A percentile compares a stretch with the other conserved stretches of the same genome.
Conservation (phyloP, 2,797 vertebrate species). For the Myotis daubentonii region DNA sequence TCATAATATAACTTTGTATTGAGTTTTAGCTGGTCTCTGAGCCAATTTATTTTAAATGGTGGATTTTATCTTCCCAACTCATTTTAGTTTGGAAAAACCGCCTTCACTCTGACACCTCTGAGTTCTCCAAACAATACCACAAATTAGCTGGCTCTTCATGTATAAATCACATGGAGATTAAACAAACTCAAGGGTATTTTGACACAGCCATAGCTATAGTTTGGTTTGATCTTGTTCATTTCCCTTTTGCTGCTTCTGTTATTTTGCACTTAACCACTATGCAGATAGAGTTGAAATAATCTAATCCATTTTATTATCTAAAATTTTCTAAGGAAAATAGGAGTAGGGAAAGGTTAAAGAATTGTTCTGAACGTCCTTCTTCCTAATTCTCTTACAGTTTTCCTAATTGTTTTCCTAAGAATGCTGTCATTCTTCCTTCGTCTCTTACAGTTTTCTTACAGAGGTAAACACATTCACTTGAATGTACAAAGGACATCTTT, state of each 20-base stretch:
- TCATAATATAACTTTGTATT: constrained; percentile 51
- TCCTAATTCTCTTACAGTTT: not conserved
- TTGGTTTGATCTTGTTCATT: constrained; percentile 33
- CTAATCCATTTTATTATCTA: constrained; percentile 50
- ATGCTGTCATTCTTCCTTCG: not conserved
- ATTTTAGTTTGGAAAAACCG: constrained; percentile 72
- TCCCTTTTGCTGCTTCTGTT: constrained; percentile 50
- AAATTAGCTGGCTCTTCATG: constrained; percentile 68
- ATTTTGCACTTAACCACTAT: constrained; percentile 37
- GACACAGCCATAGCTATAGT: constrained; percentile 16
- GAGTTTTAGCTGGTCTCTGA: constrained; percentile 68
- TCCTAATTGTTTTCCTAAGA: not conserved
- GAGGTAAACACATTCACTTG: not conserved
- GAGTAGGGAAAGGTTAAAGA: constrained; percentile 20
- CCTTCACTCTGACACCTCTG: constrained; percentile 68
- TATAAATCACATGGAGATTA: constrained; percentile 72
- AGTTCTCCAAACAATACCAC: constrained; percentile 76
- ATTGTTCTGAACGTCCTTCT: constrained; percentile 41
- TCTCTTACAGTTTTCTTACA: not conserved
- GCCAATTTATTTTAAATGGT: constrained; percentile 78
- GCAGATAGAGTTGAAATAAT: constrained; percentile 45
- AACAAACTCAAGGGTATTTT: constrained; percentile 60
- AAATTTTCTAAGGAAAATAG: constrained; percentile 34
- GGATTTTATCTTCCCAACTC: constrained; percentile 72
- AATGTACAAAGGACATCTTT: constrained; percentile 15